phyloP scores from a whole-genome alignment of 2,888 invertebrate species.

The Trichopoda pennipes region DNA sequence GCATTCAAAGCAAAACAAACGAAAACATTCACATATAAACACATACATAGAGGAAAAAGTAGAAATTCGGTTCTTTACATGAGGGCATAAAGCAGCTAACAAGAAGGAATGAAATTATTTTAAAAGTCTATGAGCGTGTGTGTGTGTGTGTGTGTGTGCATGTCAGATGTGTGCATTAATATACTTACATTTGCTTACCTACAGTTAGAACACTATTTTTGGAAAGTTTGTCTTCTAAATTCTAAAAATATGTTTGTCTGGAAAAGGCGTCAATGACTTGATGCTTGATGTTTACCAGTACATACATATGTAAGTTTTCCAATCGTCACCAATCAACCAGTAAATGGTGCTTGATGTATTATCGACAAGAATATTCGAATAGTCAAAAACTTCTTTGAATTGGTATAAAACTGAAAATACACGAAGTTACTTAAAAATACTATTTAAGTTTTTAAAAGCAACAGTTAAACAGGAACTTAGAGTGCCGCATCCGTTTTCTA shows the following conservation, averaged over 20 bases:
- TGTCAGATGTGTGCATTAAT: neutral
- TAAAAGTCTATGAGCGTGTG: neutral
- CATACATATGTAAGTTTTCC: slow-evolving; percentile 50
- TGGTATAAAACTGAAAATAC: too few relatives aligned
- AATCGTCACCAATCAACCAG: slow-evolving; percentile 47
- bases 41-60: slow-evolving; percentile 3
- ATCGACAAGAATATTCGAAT: slow-evolving; percentile 31
- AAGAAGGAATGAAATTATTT: slow-evolving; percentile 23
- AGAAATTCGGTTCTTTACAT: neutral
- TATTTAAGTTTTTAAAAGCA: slow-evolving; percentile 41
- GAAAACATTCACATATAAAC: slow-evolving; percentile 68
- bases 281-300: slow-evolving; percentile 34
- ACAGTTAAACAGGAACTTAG: slow-evolving; percentile 66
- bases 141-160: neutral
- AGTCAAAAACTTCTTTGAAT: slow-evolving; percentile 23
- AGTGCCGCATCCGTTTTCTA: slow-evolving; percentile 50
- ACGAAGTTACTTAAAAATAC: neutral
- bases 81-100: neutral
- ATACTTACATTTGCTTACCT: neutral
- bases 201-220: slow-evolving; percentile 57
- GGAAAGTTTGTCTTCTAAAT: slow-evolving; percentile 80
- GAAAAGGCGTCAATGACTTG: slow-evolving; percentile 63
- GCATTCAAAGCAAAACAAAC: slow-evolving; percentile 72
- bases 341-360: slow-evolving; percentile 9
- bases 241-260: slow-evolving; percentile 77